Evolutionary conservation across 2,113 vertebrate species (phyloP).

Genomic region (Rhea americana): DNA sequence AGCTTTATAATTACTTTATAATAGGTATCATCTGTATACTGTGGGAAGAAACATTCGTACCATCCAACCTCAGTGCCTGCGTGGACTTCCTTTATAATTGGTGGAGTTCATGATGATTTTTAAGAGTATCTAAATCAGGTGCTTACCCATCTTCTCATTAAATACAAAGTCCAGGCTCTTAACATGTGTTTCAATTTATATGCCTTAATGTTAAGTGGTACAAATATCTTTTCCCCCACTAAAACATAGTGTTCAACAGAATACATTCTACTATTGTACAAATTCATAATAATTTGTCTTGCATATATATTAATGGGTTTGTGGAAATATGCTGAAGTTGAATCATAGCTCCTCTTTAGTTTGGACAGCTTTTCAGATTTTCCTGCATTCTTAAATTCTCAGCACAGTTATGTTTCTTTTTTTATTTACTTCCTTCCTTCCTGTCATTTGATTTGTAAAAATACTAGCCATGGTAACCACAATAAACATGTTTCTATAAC

Average conservation of each 20-base stretch:
- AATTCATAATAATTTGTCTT: background rate
- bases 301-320: background rate
- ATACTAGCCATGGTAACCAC: background rate
- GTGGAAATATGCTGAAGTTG: background rate
- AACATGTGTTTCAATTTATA: background rate
- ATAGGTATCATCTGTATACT: background rate
- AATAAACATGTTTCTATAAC: constrained; percentile 3
- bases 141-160: background rate
- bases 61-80: background rate
- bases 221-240: background rate
- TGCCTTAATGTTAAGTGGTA: background rate
- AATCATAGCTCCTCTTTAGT: background rate
- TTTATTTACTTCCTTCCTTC: background rate
- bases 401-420: background rate
- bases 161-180: background rate
- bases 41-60: background rate
- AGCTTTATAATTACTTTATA: background rate
- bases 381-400: background rate
- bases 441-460: background rate
- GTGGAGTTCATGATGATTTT: background rate
- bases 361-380: background rate
- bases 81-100: background rate
- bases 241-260: background rate
- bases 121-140: background rate
- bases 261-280: background rate